Evolutionary conservation across 2,888 invertebrate genomes (phyloP).

Genomic region (Pteria penguin): DNA sequence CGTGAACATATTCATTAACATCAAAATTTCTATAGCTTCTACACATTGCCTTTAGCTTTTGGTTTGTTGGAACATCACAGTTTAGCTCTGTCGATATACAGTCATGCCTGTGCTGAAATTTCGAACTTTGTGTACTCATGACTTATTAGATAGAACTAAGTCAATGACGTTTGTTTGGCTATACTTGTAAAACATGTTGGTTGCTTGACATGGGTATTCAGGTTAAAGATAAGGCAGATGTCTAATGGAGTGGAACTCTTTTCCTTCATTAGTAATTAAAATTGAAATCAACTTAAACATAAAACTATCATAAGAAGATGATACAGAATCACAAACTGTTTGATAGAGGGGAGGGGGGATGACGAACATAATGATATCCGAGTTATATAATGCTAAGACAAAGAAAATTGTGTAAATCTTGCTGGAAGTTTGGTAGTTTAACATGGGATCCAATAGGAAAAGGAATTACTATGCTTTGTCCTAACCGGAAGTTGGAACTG

Average conservation of each 20-base stretch:
- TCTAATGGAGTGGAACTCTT: background rate
- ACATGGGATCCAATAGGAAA: too few species aligned
- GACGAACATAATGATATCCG: too few species aligned
- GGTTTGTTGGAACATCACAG: background rate
- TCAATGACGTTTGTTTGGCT: background rate
- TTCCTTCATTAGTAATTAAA: background rate
- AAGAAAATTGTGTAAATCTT: too few species aligned
- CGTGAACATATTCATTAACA: background rate
- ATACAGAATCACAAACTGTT: background rate
- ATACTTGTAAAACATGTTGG: background rate
- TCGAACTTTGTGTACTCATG: background rate
- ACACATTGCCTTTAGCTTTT: background rate
- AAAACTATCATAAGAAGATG: background rate
- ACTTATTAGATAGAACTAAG: background rate
- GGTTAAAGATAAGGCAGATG: background rate
- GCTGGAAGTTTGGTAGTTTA: too few species aligned
- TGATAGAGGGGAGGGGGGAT: too few species aligned
- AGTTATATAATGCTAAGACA: too few species aligned
- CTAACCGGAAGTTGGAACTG: too few species aligned
- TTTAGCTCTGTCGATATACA: background rate
- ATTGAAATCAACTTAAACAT: too few species aligned
- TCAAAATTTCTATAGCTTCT: background rate
- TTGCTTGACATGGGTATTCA: background rate
- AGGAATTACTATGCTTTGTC: too few species aligned
- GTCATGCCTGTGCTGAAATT: background rate